phyloP scores from a whole-genome alignment of 2,113 vertebrate species.

The Semnornis frantzii region DNA sequence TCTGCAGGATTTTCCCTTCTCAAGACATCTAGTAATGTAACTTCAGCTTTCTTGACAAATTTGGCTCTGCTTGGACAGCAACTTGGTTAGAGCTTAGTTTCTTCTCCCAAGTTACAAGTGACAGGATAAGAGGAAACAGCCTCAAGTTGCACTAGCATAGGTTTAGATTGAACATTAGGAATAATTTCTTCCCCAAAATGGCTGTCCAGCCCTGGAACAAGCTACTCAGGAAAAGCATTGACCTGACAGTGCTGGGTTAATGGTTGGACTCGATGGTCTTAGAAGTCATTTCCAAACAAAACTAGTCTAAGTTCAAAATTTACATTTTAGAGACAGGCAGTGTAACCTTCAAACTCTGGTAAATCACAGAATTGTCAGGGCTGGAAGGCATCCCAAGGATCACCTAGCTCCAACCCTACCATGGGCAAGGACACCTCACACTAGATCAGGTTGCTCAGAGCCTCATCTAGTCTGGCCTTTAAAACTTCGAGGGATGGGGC shows the following conservation, averaged over 20 bases:
- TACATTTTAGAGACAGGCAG: neutral
- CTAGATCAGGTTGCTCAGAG: no score
- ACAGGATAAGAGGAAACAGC: neutral
- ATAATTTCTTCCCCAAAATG: neutral
- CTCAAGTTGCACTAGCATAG: neutral
- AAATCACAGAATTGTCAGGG: no score
- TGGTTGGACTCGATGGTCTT: neutral
- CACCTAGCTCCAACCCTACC: no score
- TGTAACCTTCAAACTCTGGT: no score
- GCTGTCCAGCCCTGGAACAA: neutral
- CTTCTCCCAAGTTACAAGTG: neutral
- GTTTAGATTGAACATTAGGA: neutral
- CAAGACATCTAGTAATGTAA: neutral
- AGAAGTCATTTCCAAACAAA: neutral
- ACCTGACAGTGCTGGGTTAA: neutral
- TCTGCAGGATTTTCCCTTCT: neutral
- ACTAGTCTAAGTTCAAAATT: no score
- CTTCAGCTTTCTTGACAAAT: neutral
- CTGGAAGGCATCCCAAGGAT: no score
- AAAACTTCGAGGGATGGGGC: no score
- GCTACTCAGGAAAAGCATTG: neutral
- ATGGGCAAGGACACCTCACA: no score
- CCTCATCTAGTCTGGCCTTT: no score
- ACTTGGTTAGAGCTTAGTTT: neutral
- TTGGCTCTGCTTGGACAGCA: rapidly evolving